Base-by-base conservation (phyloP, 2,888 invertebrate species). In the Synergus umbraculus region DNA sequence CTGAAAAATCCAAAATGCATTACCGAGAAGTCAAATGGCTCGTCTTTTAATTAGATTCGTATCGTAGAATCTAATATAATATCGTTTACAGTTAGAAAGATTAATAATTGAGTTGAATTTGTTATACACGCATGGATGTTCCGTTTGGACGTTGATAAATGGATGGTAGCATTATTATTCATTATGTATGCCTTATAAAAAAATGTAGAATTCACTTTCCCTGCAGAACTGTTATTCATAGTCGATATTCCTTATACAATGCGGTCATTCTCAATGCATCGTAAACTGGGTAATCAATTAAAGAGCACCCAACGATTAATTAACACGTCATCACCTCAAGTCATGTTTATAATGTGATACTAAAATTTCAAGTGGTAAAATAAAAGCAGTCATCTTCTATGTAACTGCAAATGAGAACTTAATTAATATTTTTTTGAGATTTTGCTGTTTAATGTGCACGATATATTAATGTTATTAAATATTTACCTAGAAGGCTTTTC, bases 211-310 rank as follows among this genome's bases (percentile, higher is more conserved):
- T 60, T 22, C 60, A 60, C 60, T 60, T 60, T 60, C 22, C 22
- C 60, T 60, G 22, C 22, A 22, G 29, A 60, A 60, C 60, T 60
- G 60, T 60, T 60, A 18, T 60, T 60, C 22, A 22, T 60, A 60
- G 1, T 60, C n/a, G 22, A 29, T 60, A 60, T 60, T 60, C n/a
- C 1, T 22, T 5, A 18, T 12, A 60, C 22, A 60, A 60, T 60
- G 18, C 4, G 60, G 4, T 22, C 22, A 60, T 22, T 60, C 13
- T 12, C 2, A 12, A 29, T 22, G 60, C 60, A 60, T 60, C 12
- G 22, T 12, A 60, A 60, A 60, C 18, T 22, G 60, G 12, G n/a
- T 29, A 60, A 60, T 60, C 13, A 22, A 60, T 22, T 60, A 12
- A 60, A 60, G 60, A 22, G 18, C 22, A 60, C 5, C 60, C 18